phyloP scores from a whole-genome alignment of 2,888 invertebrate genomes.

The Xestobium rufovillosum region DNA sequence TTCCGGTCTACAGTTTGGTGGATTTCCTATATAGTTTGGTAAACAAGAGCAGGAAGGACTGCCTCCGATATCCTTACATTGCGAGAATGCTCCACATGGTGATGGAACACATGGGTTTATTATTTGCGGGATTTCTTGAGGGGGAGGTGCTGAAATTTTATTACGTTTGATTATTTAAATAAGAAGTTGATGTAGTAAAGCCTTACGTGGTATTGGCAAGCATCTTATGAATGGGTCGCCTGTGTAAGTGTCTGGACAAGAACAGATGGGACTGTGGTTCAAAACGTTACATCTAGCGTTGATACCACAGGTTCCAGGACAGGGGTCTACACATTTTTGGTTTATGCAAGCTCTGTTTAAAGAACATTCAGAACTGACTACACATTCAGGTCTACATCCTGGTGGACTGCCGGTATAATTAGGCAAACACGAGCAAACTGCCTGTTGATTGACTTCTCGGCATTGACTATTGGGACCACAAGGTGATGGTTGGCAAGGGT shows the following conservation, averaged over 20 bases:
- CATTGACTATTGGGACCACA: constrained; percentile 77
- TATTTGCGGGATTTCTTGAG: constrained; percentile 34
- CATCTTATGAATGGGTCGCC: not conserved
- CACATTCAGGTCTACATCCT: constrained; percentile 75
- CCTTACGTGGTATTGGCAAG: constrained; percentile 5
- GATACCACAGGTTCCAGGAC: constrained; percentile 71
- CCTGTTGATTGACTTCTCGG: constrained; percentile 53
- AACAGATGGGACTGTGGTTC: constrained; percentile 61
- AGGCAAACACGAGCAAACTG: constrained; percentile 42
- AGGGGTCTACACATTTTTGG: constrained; percentile 78
- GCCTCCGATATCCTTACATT: constrained; percentile 55
- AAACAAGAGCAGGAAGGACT: constrained; percentile 57
- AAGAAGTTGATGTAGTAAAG: not conserved
- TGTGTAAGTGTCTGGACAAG: constrained; percentile 36
- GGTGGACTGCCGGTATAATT: constrained; percentile 50
- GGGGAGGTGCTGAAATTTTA: constrained; percentile 28
- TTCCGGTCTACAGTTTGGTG: constrained; percentile 60
- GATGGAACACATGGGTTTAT: constrained; percentile 61
- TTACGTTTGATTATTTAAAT: not conserved
- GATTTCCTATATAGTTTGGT: constrained; percentile 51
- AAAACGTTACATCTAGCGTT: constrained; percentile 71
- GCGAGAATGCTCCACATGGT: constrained; percentile 73
- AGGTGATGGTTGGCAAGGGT: constrained; percentile 68
- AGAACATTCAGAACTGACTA: constrained; percentile 70
- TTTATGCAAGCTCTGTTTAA: constrained; percentile 67